A percentile compares a stretch with the other conserved stretches of the same genome.
Conservation (phyloP, 2,113 vertebrate species). For the Megaptera novaeangliae region DNA sequence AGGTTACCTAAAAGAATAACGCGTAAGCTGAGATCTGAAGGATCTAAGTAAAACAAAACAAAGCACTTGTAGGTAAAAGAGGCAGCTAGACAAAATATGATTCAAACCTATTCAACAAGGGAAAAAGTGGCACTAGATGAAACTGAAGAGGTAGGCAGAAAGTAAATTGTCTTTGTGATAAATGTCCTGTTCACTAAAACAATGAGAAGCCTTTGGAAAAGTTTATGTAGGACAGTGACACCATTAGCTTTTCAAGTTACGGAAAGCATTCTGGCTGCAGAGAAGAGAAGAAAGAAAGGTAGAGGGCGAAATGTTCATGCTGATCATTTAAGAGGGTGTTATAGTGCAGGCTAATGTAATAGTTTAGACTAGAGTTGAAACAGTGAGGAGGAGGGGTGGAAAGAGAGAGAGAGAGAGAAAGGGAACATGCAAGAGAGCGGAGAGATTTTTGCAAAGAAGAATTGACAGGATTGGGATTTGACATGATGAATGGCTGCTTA, state of each 20-base stretch:
- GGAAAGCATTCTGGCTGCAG: background rate
- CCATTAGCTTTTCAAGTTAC: background rate
- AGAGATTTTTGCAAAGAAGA: background rate
- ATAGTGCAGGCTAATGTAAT: background rate
- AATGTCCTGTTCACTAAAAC: background rate
- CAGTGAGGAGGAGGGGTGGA: background rate
- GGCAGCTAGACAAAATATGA: background rate
- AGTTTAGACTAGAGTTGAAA: background rate
- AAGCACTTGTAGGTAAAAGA: background rate
- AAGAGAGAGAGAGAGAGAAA: background rate
- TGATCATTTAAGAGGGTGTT: background rate
- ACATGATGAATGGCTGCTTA: background rate
- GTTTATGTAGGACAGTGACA: background rate
- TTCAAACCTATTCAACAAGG: background rate
- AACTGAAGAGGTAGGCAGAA: background rate
- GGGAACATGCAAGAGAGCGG: accelerated
- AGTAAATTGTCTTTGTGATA: background rate
- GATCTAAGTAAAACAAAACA: background rate
- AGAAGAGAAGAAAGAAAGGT: background rate
- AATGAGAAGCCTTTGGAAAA: background rate
- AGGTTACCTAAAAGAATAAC: no score
- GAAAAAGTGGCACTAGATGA: background rate
- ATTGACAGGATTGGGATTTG: background rate
- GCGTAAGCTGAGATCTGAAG: background rate
- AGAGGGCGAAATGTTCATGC: background rate